Percentiles rank a stretch among this genome's conserved stretches.
Conservation (phyloP, 1,140 invertebrate species). For the Drosophila pectinifera region DNA sequence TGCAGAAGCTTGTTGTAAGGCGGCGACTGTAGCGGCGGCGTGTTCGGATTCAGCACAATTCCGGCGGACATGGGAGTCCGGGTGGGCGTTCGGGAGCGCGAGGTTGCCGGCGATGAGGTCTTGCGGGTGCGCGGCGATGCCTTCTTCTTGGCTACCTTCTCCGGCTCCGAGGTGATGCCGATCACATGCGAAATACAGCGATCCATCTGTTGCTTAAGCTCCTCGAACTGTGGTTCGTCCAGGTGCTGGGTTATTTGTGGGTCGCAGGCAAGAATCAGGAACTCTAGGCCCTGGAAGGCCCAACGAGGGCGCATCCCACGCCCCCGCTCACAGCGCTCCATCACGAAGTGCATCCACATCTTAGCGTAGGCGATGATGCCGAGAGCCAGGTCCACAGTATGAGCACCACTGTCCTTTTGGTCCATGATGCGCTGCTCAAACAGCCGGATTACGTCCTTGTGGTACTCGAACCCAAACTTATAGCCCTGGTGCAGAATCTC, state of each 20-base stretch:
- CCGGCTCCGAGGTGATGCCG: slow-evolving; percentile 87
- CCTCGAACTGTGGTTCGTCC: slow-evolving; percentile 91
- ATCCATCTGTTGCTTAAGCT: slow-evolving; percentile 90
- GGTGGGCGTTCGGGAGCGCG: slow-evolving; percentile 77
- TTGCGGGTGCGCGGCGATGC: slow-evolving; percentile 85
- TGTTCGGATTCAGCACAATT: slow-evolving; percentile 71
- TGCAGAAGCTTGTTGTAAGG: slow-evolving; percentile 79
- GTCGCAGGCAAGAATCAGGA: slow-evolving; percentile 92
- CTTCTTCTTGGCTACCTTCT: slow-evolving; percentile 85
- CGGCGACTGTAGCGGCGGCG: slow-evolving; percentile 74
- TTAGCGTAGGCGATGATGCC: slow-evolving; percentile 91
- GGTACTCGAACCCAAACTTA: slow-evolving; percentile 95
- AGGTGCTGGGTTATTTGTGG: slow-evolving; percentile 91
- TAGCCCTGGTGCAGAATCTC: slow-evolving; percentile 95
- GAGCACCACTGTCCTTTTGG: slow-evolving; percentile 69
- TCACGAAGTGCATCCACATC: slow-evolving; percentile 95
- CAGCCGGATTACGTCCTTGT: slow-evolving; percentile 91
- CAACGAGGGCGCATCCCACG: slow-evolving; percentile 93
- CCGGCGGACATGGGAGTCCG: slow-evolving; percentile 79
- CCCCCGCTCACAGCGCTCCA: slow-evolving; percentile 92
- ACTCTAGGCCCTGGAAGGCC: slow-evolving; percentile 94
- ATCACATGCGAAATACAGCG: slow-evolving; percentile 93
- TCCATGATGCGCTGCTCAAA: slow-evolving; percentile 83
- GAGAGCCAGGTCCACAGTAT: slow-evolving; percentile 74
- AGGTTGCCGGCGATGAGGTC: slow-evolving; percentile 80